Evolutionary conservation across 2,888 invertebrate genomes (phyloP).

Genomic region (Amblyteles armatorius): DNA sequence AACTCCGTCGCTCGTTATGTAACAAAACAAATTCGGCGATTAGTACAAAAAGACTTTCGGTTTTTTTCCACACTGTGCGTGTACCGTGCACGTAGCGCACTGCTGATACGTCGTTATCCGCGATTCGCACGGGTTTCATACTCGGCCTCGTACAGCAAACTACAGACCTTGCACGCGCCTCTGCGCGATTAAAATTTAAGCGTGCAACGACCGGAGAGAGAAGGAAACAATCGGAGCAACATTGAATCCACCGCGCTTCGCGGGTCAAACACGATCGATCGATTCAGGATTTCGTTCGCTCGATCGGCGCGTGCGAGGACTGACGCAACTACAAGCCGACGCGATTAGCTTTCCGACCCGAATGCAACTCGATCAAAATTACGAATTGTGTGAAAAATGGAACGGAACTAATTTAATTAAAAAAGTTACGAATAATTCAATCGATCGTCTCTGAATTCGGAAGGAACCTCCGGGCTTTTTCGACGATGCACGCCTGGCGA

Average conservation of each 20-base stretch:
- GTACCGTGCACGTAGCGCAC: not conserved
- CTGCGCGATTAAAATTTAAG: constrained; percentile 28
- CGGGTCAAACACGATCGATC: constrained; percentile 41
- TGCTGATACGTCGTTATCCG: not conserved
- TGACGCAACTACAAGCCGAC: constrained; percentile 3
- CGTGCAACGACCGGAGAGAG: not conserved
- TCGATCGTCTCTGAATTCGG: not conserved
- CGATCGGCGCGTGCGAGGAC: constrained; percentile 36
- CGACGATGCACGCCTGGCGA: not conserved
- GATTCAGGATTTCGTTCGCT: constrained; percentile 9
- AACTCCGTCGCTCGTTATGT: constrained; percentile 41
- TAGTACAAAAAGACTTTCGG: constrained; percentile 1
- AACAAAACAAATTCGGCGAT: constrained; percentile 13
- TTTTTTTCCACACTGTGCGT: constrained; percentile 8
- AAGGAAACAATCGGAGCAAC: constrained; percentile 28
- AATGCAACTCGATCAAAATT: not conserved
- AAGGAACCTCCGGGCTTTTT: not conserved
- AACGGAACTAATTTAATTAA: not conserved
- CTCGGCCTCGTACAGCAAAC: not conserved
- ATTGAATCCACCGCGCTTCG: constrained; percentile 18
- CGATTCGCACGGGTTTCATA: not conserved
- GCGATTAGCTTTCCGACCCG: not conserved
- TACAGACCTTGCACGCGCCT: constrained; percentile 17
- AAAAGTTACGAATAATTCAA: not conserved
- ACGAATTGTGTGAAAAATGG: not conserved